Conservation (phyloP, 2,113 vertebrate genomes). For the Eulacestoma nigropectus region DNA sequence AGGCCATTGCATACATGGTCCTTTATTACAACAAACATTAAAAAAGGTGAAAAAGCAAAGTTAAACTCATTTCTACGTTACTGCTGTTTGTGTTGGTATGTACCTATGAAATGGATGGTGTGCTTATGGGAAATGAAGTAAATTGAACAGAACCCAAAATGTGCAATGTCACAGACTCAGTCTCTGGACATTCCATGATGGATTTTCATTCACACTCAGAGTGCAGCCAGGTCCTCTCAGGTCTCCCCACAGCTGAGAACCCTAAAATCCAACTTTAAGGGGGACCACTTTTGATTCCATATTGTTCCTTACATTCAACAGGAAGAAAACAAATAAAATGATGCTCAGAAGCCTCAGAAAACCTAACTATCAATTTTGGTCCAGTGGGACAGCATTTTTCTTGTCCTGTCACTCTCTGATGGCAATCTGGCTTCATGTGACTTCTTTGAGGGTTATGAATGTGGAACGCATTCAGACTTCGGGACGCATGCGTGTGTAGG, state of each 20-base stretch:
- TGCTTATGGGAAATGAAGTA: neutral
- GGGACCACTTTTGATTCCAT: neutral
- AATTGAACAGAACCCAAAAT: neutral
- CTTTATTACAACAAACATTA: neutral
- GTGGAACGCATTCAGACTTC: neutral
- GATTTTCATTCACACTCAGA: neutral
- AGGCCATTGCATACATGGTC: neutral
- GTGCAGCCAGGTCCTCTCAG: neutral
- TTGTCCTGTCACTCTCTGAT: neutral
- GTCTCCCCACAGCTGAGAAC: neutral
- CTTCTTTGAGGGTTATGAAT: neutral
- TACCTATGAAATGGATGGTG: neutral
- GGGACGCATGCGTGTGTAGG: accelerated
- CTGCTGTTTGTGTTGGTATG: neutral
- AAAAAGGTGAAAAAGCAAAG: neutral
- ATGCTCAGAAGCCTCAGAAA: neutral
- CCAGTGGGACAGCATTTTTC: neutral
- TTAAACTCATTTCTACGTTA: neutral
- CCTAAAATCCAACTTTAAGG: neutral
- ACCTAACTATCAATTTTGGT: neutral
- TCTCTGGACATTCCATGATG: neutral
- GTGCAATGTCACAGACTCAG: neutral
- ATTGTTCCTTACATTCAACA: neutral
- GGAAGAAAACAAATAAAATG: neutral
- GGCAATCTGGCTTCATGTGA: neutral